phyloP scores from a whole-genome alignment of 2,797 vertebrate genomes.

The Amblyraja radiata region DNA sequence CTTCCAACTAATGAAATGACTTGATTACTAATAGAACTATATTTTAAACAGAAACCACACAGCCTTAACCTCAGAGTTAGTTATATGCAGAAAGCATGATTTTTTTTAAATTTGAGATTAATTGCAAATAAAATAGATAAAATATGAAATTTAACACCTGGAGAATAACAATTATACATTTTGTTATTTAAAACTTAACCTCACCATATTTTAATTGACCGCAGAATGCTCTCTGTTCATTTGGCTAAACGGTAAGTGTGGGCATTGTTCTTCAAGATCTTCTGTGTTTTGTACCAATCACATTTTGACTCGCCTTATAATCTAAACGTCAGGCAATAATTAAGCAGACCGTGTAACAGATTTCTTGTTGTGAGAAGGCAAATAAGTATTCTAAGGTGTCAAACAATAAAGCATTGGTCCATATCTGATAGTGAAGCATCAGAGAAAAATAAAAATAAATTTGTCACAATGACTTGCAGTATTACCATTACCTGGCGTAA shows the following conservation, averaged over 20 bases:
- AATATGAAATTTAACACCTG: not conserved
- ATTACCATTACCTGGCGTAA: not conserved
- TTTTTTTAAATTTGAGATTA: not conserved
- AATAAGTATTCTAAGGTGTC: not conserved
- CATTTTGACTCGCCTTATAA: not conserved
- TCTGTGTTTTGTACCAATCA: not conserved
- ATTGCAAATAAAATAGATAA: not conserved
- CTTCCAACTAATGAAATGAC: not conserved
- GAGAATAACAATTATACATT: not conserved
- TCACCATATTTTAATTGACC: not conserved
- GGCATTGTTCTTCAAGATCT: not conserved
- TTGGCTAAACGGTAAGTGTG: not conserved
- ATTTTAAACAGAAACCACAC: not conserved
- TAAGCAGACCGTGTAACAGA: not conserved
- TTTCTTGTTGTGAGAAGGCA: not conserved
- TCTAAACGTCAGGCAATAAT: not conserved
- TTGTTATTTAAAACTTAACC: not conserved
- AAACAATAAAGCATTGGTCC: not conserved
- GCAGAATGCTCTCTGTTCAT: not conserved
- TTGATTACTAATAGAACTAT: not conserved
- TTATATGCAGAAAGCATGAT: not conserved
- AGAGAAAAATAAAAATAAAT: not conserved
- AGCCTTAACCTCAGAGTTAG: not conserved
- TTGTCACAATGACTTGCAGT: not conserved
- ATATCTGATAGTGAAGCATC: not conserved